Evolutionary conservation across 2,888 invertebrate species (phyloP), one percentile per base, ranked within the genome.

Genomic region (Portevinia maculata): DNA sequence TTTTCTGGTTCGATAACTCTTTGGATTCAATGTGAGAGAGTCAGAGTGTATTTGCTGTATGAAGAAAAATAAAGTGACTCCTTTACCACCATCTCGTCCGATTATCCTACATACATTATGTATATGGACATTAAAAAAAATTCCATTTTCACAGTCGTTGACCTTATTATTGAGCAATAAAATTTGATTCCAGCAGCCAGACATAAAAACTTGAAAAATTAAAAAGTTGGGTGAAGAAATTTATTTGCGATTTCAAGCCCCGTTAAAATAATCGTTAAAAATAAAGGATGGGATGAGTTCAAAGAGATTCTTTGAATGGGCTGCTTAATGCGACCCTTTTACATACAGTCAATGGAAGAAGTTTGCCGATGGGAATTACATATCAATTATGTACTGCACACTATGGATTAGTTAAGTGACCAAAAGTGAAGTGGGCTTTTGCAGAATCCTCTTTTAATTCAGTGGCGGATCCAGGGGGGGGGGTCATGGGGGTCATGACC

Each of bases 91-190:
- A 8, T 19, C 44, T 11, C 28, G 21, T 52, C 57, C 48, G 55
- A 44, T 78, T 78, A 64, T 62, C 32, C 48, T 55, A 30, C 28
- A 44, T n/a, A n/a, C n/a, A n/a, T n/a, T n/a, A n/a, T n/a, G n/a
- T n/a, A n/a, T 44, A 13, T 15, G n/a, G 13, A 13, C 5, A 37
- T 24, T 17, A 39, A 52, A 52, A 34, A 37, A 24, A 37, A 44
- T 19, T 41, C 53, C 44, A 52, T 62, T 71, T 44, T 60, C 52
- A 34, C 52, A 62, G 62, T 73, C 62, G 30, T 55, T 55, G 53
- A 73, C 73, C 73, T 55, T 64, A 73, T 73, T 73, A 73, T 64
- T 53, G 21, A 37, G 73, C 71, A 60, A 71, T 60, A 71, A 71
- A 60, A 53, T 44, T 52, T 52, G 46, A 53, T 44, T 46, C 37